Conservation (phyloP, 2,888 invertebrate genomes). For the Abrostola triplasia region DNA sequence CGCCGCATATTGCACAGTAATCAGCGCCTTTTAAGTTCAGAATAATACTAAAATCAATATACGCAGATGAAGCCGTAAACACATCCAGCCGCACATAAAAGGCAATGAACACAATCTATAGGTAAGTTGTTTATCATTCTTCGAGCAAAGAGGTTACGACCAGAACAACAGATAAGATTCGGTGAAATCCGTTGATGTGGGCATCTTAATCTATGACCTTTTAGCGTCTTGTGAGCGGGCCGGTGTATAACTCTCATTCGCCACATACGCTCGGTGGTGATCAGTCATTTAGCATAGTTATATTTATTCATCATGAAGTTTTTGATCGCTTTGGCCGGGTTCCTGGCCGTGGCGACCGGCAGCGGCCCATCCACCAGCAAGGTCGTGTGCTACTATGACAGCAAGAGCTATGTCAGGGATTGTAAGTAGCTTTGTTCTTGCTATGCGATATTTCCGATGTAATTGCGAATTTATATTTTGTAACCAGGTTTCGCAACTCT, state of each 20-base stretch:
- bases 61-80: not conserved
- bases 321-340: conserved; percentile 69
- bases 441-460: conserved; percentile 63
- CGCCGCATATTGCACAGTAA: no score
- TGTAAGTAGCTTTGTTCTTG: conserved; percentile 85
- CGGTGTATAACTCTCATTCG: conserved; percentile 71
- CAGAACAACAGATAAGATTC: conserved; percentile 67
- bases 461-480: conserved; percentile 51
- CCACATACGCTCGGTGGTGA: conserved; percentile 73
- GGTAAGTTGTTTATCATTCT: conserved; percentile 35
- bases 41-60: not conserved
- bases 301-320: conserved; percentile 68
- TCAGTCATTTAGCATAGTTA: conserved; percentile 65
- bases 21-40: no score
- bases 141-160: conserved; percentile 31
- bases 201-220: conserved; percentile 76
- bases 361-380: conserved; percentile 83
- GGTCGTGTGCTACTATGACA: conserved; percentile 92
- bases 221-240: conserved; percentile 54
- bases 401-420: conserved; percentile 90
- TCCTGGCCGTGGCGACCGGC: conserved; percentile 73
- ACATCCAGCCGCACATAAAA: not conserved
- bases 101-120: conserved; percentile 10
- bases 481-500: conserved; percentile 50
- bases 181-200: conserved; percentile 63